Base-by-base conservation (phyloP, 2,797 vertebrate genomes). In the Ispidina lecontei region DNA sequence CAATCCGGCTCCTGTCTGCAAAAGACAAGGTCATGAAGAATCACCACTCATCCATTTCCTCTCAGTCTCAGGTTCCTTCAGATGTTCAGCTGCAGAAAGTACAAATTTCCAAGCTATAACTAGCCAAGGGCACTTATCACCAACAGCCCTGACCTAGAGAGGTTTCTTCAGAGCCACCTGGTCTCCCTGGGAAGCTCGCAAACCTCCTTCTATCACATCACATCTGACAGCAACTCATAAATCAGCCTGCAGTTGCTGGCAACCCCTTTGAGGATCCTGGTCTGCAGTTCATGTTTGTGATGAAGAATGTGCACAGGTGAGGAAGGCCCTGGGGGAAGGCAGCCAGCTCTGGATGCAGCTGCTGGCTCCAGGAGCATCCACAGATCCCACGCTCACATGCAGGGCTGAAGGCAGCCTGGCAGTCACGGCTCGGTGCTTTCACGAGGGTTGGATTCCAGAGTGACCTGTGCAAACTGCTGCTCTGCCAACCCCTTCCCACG, bases 111-210 rank as follows among this genome's bases (percentile, higher is more conserved):
- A 58, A 74, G 56, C 37, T 33, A 21, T n/a, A 63, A 33, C 69
- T 65, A 85, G 87, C 81, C 85, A 71, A 90, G 83, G 85, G 90
- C 90, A 47, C 43, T 85, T 56, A 47, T n/a, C 78, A 76, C 78
- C 71, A 74, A n/a, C 39, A 85, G 15, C 75, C 71, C 76, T 79
- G 88, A 90, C 85, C 71, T 31, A 11, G 6, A 55, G 64, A 84
- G 64, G 41, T 64, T 92, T 33, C 68, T 85, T 58, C 80, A 91
- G 90, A 92, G 46, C 83, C 94, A 94, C 85, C 94, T 93, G 86
- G 54, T 29, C 71, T 91, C 81, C 54, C 64, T n/a, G 46, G 29
- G 69, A 94, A 87, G 72, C 62, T 55, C 9, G 0, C 35, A 90
- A 89, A 26, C 33, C 83, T 90, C 67, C 17, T 87, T 47, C 83